Conservation (phyloP, 1,140 invertebrate genomes). For the Caenorhabditis tropicalis region DNA sequence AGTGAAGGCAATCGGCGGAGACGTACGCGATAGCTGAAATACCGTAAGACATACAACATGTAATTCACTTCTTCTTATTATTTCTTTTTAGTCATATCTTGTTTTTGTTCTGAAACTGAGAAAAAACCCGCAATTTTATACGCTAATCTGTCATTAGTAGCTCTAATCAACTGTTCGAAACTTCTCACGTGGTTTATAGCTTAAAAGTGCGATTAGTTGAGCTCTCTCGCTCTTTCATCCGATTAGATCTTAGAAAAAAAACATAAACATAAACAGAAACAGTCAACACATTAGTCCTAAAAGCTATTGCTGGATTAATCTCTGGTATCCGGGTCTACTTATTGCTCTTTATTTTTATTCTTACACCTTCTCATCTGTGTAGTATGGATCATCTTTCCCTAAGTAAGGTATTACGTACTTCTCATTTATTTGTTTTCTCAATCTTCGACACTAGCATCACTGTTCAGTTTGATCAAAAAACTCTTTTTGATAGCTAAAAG, state of each 20-base stretch:
- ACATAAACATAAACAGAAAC: background rate
- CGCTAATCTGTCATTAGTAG: background rate
- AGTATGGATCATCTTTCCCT: background rate
- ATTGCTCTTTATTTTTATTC: background rate
- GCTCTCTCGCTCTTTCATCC: background rate
- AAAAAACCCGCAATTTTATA: background rate
- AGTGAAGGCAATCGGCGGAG: conserved; percentile 52
- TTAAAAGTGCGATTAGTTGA: background rate
- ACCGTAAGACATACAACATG: background rate
- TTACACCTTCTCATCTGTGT: no score
- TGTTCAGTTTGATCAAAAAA: background rate
- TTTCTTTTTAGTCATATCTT: background rate
- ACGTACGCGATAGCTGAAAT: conserved; percentile 45
- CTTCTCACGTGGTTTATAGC: background rate
- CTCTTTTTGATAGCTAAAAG: background rate
- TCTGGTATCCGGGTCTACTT: background rate
- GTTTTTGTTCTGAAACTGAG: background rate
- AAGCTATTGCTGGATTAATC: background rate
- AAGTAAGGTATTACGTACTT: background rate
- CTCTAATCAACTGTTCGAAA: background rate
- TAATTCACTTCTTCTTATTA: background rate
- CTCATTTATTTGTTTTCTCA: background rate
- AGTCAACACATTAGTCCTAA: background rate
- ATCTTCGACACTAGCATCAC: background rate
- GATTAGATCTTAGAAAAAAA: background rate